These are phyloP conservation scores for Elachura formosa DNA, from an alignment of 2,113 vertebrate genomes.

Conservation along the genomic window DNA sequence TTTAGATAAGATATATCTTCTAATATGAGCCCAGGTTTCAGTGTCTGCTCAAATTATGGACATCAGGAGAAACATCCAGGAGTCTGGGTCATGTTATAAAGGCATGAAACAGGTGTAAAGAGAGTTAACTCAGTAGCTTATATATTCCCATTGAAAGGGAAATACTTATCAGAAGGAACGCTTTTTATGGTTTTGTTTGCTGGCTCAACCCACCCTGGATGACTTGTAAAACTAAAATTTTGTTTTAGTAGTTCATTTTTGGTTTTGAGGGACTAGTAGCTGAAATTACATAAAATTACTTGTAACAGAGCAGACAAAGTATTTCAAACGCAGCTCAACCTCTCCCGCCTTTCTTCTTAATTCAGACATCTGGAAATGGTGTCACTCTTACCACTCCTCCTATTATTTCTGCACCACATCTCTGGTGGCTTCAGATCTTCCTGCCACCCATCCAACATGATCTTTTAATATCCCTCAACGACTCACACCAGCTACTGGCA, in stretches of 20 bases:
- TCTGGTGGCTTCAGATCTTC: conserved; percentile 42
- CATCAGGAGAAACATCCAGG: neutral
- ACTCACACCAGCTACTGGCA: conserved; percentile 29
- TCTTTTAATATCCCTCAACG: conserved; percentile 42
- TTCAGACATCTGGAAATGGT: conserved; percentile 44
- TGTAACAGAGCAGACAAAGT: neutral
- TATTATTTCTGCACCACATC: conserved; percentile 33
- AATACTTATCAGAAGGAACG: neutral
- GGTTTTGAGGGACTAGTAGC: neutral
- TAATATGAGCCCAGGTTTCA: neutral
- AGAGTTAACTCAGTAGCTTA: neutral
- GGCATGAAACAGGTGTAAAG: neutral
- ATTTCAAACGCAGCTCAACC: conserved; percentile 15
- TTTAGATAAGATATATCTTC: neutral
- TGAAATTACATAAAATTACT: neutral
- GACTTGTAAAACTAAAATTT: neutral
- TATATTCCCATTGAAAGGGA: neutral
- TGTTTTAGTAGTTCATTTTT: neutral
- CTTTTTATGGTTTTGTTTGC: neutral
- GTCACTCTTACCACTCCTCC: conserved; percentile 22
- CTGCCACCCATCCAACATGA: conserved; percentile 35
- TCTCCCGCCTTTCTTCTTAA: conserved; percentile 38
- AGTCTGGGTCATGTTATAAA: neutral
- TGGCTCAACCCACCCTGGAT: neutral
- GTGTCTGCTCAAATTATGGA: neutral